Evolutionary conservation across 1,140 invertebrate species (phyloP), one percentile per base, ranked within the genome.

Genomic region (Atta texana): DNA sequence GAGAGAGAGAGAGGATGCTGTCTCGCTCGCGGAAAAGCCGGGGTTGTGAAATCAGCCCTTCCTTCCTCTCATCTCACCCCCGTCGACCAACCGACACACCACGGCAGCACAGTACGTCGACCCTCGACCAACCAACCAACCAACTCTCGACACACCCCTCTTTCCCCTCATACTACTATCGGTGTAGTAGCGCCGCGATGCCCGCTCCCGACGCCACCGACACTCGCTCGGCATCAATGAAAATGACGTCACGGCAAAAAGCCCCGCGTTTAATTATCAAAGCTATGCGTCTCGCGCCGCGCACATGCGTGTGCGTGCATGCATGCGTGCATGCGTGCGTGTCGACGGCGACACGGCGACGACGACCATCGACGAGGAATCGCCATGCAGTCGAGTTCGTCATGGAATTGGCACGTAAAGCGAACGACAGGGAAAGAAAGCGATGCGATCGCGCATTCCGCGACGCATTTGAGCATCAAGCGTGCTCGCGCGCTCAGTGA

Each of bases 191-290:
- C 77, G 64, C 55, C 77, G 68, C 69, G 88, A 87, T 90, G 85
- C 89, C 78, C 66, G 66, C 90, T 53, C 5, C 66, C 49, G 78
- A 81, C 55, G 39, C 64, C 69, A 55, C 49, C 88, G 53, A 78
- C 75, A 21, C 86, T 87, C 75, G 87, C 66, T 88, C 92, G 93
- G 93, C 94, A 95, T 95, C 95, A 95, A 95, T 95, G 94, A 95
- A 95, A 95, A 94, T 95, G 94, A 95, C 94, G 95, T 95, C 94
- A 95, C 89, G 88, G 90, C 92, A 94, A 95, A 94, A 93, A 94
- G 93, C 90, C 87, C 80, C 87, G 86, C 91, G 90, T 93, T 94
- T 93, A 93, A 94, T 95, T 94, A 94, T 94, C 92, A 92, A 93
- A 92, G 91, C 91, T 93, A 89, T 87, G 91, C 82, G 88, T 87